Evolutionary conservation across 2,113 vertebrate species (phyloP).

Genomic region (Thermophis baileyi): DNA sequence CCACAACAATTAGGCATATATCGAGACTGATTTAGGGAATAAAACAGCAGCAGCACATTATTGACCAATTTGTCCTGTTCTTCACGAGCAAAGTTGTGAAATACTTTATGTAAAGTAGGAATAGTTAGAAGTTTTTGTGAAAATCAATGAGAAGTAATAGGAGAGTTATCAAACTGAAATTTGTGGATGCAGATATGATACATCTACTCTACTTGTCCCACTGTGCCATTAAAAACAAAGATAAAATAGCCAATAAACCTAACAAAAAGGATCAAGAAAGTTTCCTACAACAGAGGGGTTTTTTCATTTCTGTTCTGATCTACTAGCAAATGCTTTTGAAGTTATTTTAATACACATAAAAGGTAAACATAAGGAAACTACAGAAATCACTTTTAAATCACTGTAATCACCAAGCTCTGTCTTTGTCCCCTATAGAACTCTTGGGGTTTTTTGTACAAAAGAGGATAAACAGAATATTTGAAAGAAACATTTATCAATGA

Average conservation of each 20-base stretch:
- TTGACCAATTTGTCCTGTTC: not conserved
- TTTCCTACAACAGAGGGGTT: not conserved
- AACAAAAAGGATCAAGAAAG: not conserved
- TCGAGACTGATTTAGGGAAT: not conserved
- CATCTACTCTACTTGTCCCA: accelerated
- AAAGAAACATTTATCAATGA: not conserved
- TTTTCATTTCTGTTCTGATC: not conserved
- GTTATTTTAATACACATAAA: not conserved
- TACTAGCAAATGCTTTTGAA: not conserved
- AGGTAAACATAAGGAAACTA: not conserved
- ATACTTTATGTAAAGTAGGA: conserved; percentile 22
- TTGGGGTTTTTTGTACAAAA: not conserved
- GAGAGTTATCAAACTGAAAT: not conserved
- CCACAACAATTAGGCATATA: not conserved
- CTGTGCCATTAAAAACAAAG: not conserved
- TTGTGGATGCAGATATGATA: not conserved
- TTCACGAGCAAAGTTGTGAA: not conserved
- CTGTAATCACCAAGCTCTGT: not conserved
- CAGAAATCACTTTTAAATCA: not conserved
- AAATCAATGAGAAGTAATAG: not conserved
- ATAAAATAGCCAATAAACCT: not conserved
- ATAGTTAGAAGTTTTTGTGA: not conserved
- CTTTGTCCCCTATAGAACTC: conserved; percentile 2
- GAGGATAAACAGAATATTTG: not conserved
- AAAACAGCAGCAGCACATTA: not conserved